Percentiles rank a stretch among this genome's conserved stretches.
Evolutionary conservation across 2,113 vertebrate species (phyloP).

Genomic region (Mormyrus lacerda): DNA sequence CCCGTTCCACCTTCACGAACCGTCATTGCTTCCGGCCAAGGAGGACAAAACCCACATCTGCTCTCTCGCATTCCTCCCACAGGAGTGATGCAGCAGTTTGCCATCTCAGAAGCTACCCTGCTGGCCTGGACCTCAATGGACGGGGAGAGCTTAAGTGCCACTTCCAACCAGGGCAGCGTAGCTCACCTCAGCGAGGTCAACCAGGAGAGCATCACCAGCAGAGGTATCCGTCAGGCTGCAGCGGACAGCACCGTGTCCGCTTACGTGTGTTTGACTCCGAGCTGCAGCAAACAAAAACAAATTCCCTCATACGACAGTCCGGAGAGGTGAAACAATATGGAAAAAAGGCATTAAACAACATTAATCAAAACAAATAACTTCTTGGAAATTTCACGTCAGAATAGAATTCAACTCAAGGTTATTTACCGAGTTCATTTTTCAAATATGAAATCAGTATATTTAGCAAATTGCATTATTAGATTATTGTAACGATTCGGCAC

Average conservation of each 20-base stretch:
- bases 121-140: slow-evolving; percentile 97
- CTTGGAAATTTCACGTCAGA: not conserved
- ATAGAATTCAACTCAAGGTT: not conserved
- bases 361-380: not conserved
- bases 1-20: not conserved
- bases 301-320: not conserved
- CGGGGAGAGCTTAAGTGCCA: slow-evolving; percentile 86
- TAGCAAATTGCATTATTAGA: not conserved
- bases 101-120: slow-evolving; percentile 91
- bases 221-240: slow-evolving; percentile 47
- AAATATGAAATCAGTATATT: not conserved
- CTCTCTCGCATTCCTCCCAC: slow-evolving; percentile 20
- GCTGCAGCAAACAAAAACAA: not conserved
- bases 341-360: not conserved
- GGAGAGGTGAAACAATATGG: not conserved
- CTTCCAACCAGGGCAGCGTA: slow-evolving; percentile 86
- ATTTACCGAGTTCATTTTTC: not conserved
- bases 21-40: not conserved
- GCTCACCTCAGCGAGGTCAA: slow-evolving; percentile 87
- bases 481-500: not conserved
- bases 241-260: not conserved
- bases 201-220: slow-evolving; percentile 79
- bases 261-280: not conserved
- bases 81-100: slow-evolving; percentile 96
- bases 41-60: not conserved